Evolutionary conservation across 2,113 vertebrate species (phyloP).

Genomic region (Apodemus sylvaticus): DNA sequence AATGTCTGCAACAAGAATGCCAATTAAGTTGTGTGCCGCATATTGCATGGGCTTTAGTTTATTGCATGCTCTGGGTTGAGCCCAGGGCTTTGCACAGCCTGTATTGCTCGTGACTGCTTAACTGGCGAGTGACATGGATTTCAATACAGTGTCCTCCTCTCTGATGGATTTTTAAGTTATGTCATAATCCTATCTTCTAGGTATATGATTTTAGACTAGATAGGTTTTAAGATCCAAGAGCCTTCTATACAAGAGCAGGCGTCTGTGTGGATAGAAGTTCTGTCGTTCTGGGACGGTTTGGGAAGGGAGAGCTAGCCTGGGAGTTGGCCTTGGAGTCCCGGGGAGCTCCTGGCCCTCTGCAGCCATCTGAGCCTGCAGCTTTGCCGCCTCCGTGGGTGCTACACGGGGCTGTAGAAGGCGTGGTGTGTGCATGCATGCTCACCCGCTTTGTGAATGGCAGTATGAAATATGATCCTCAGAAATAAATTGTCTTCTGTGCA

Average conservation of each 20-base stretch:
- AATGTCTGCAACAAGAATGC: neutral
- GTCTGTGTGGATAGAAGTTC: neutral
- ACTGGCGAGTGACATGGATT: neutral
- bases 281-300: neutral
- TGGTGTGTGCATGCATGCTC: accelerated
- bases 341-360: neutral
- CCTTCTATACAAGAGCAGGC: neutral
- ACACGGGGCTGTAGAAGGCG: accelerated
- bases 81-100: neutral
- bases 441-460: accelerated
- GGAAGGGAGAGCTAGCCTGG: neutral
- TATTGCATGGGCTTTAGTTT: neutral
- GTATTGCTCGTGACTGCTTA: neutral
- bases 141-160: neutral
- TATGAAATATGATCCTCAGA: neutral
- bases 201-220: neutral
- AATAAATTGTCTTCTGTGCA: no score
- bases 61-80: neutral
- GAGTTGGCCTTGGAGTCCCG: neutral
- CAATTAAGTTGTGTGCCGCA: neutral
- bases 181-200: neutral
- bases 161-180: neutral
- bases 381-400: neutral
- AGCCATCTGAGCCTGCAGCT: neutral
- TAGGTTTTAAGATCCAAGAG: neutral